Evolutionary conservation across 2,888 invertebrate species (phyloP), one percentile per base, ranked within the genome.

Genomic region (Caenorhabditis japonica): DNA sequence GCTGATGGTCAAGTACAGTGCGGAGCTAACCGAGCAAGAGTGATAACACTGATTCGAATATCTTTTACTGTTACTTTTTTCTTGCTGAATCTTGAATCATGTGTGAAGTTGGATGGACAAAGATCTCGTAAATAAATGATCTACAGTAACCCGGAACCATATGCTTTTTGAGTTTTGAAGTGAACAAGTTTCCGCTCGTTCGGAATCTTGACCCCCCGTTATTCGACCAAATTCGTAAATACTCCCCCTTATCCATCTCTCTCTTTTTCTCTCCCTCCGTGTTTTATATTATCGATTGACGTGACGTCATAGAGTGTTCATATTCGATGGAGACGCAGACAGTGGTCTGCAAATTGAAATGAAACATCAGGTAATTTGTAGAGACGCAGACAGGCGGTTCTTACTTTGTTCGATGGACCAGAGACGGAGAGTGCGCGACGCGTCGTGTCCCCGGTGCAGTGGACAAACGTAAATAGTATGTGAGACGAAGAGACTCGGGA

Each of bases 1-100:
- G 30, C 51, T 75, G 8, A 75, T 81, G 2, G 43, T 74, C 25
- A 75, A 80, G 46, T 75, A 75, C 49, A 70, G 49, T 12, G 53
- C 62, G 4, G 77, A 79, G 21, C 12, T 52, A 10, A 52, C 30
- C 19, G 68, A 75, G 21, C 64, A 49, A 34, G 47, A 64, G 34
- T 56, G 41, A 53, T 13, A 15, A 21, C 3, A 27, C 13, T 27
- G 30, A 30, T 30, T n/a, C n/a, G n/a, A n/a, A n/a, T n/a, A n/a
- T n/a, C n/a, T n/a, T n/a, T n/a, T 7, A 30, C 30, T 30, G 30
- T 7, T 30, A 30, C 10, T 30, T 30, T 30, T 5, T 30, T n/a
- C n/a, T n/a, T n/a, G n/a, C n/a, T n/a, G n/a, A n/a, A n/a, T n/a
- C n/a, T n/a, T n/a, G n/a, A n/a, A n/a, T n/a, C n/a, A n/a, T n/a